These are phyloP conservation scores for Podarcis raffonei DNA, from an alignment of 2,113 vertebrate species.

Conservation along the genomic window DNA sequence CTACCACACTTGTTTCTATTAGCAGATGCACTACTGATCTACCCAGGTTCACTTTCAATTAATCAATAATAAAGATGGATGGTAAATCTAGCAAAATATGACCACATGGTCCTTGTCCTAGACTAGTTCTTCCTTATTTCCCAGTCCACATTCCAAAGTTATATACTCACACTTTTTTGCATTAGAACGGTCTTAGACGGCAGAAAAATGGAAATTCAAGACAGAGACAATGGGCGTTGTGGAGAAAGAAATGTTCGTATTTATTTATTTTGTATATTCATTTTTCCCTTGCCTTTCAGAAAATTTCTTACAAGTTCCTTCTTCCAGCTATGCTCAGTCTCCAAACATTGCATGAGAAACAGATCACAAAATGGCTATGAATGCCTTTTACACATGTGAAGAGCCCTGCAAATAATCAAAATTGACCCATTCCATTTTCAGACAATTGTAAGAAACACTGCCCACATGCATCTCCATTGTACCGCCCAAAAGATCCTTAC, in stretches of 20 bases:
- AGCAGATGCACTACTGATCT: background rate
- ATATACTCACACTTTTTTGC: background rate
- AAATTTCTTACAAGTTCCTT: background rate
- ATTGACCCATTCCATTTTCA: background rate
- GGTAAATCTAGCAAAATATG: accelerated
- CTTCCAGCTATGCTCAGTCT: background rate
- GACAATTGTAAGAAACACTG: accelerated
- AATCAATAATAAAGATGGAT: accelerated
- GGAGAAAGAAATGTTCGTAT: no score
- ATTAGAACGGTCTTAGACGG: no score
- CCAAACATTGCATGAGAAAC: background rate
- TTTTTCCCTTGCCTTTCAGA: background rate
- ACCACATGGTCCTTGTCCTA: background rate
- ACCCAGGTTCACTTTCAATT: accelerated
- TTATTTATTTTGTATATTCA: no score
- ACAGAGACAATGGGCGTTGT: background rate
- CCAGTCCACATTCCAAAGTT: background rate
- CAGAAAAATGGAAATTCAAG: no score
- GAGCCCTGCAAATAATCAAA: accelerated
- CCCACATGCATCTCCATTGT: accelerated
- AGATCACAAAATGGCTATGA: background rate
- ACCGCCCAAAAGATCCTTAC: conserved; percentile 62
- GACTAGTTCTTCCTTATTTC: background rate
- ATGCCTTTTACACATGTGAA: background rate
- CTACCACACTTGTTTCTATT: accelerated